phyloP scores from a whole-genome alignment of 2,113 vertebrate species.

The Hiodon alosoides region DNA sequence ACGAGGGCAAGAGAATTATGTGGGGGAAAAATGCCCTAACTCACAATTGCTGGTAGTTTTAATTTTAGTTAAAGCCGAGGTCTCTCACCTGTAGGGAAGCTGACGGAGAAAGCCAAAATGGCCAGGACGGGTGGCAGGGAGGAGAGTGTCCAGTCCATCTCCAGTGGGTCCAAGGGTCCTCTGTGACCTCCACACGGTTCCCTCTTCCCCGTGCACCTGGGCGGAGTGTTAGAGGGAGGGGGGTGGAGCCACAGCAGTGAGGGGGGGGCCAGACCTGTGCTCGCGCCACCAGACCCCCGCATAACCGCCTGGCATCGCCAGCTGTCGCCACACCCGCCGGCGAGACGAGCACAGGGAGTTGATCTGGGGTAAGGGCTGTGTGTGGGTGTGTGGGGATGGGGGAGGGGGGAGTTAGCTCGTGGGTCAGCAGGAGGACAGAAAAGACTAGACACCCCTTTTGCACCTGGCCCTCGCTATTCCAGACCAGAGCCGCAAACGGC shows the following conservation, averaged over 20 bases:
- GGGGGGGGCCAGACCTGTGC: slow-evolving; percentile 13
- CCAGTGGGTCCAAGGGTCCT: neutral
- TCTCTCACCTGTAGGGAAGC: slow-evolving; percentile 6
- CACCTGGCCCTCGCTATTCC: neutral
- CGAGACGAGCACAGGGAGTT: neutral
- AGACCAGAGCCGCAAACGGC: neutral
- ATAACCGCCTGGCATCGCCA: slow-evolving; percentile 17
- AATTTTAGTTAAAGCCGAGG: too few relatives aligned
- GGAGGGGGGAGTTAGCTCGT: neutral
- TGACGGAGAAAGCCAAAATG: neutral
- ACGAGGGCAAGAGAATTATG: too few relatives aligned
- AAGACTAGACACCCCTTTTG: slow-evolving; percentile 11
- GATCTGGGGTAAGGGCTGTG: neutral
- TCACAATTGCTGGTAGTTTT: too few relatives aligned
- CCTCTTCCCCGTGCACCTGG: neutral
- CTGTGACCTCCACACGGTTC: neutral
- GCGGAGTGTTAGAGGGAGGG: neutral
- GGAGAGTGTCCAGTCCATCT: neutral
- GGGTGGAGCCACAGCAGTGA: neutral
- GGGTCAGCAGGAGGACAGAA: neutral
- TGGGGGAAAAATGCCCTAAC: too few relatives aligned
- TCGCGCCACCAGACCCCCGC: neutral
- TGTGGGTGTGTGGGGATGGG: neutral
- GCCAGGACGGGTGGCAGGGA: neutral
- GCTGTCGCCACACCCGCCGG: slow-evolving; percentile 24